phyloP scores from a whole-genome alignment of 2,113 vertebrate genomes.

The Cariama cristata region DNA sequence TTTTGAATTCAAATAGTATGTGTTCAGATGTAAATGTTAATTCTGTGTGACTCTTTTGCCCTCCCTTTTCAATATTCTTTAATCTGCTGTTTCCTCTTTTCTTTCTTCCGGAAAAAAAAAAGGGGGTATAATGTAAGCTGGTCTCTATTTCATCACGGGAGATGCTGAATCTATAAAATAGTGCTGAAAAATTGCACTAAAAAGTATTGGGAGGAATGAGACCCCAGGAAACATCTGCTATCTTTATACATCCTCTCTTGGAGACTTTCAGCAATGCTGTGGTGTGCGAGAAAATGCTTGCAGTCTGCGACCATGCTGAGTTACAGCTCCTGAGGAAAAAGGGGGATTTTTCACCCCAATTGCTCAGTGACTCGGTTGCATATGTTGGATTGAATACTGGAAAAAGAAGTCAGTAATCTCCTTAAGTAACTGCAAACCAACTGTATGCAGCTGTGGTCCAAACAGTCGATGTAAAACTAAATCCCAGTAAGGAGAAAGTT shows the following conservation, averaged over 20 bases:
- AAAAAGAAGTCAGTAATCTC: conserved; percentile 75
- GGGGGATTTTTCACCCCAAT: conserved; percentile 56
- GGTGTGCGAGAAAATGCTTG: conserved; percentile 66
- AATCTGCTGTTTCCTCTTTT: conserved; percentile 76
- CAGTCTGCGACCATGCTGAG: conserved; percentile 69
- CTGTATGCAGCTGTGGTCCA: conserved; percentile 69
- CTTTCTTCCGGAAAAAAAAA: conserved; percentile 14
- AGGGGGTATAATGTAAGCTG: conserved; percentile 55
- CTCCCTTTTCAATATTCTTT: conserved; percentile 68
- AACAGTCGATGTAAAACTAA: conserved; percentile 57
- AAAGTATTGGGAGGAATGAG: conserved; percentile 74
- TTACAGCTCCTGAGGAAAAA: conserved; percentile 72
- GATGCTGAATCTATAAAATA: conserved; percentile 54
- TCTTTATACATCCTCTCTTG: conserved; percentile 70
- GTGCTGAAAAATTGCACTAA: conserved; percentile 65
- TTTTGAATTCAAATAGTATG: conserved; percentile 45
- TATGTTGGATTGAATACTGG: conserved; percentile 76
- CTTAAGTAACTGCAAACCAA: conserved; percentile 71
- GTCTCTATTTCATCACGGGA: conserved; percentile 64
- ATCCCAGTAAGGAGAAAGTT: conserved; percentile 45
- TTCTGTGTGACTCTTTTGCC: conserved; percentile 36
- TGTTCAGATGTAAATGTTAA: conserved; percentile 72
- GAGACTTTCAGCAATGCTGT: conserved; percentile 69
- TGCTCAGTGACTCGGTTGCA: conserved; percentile 74
- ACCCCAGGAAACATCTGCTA: conserved; percentile 72